These are phyloP conservation scores for Drosophila incognita DNA, from an alignment of 2,888 invertebrate genomes.

Conservation along the genomic window DNA sequence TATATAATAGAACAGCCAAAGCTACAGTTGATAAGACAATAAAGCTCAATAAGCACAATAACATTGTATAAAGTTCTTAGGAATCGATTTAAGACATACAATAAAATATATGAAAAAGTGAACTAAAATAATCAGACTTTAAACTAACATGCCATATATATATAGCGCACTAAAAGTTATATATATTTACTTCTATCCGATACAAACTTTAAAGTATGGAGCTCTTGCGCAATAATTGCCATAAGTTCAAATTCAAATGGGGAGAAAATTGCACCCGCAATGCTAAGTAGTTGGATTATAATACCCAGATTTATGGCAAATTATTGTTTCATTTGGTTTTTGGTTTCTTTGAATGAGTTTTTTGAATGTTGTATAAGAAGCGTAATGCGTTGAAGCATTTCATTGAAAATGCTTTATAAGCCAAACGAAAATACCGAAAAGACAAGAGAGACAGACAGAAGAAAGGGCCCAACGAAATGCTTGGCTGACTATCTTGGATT, in stretches of 20 bases:
- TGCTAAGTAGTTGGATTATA: constrained; percentile 55
- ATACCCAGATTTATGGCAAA: constrained; percentile 57
- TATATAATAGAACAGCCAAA: not conserved
- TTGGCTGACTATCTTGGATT: constrained; percentile 28
- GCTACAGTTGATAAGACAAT: not conserved
- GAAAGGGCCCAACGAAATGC: constrained; percentile 70
- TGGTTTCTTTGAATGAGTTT: constrained; percentile 34
- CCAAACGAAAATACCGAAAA: constrained; percentile 22
- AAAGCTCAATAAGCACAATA: not conserved
- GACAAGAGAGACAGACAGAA: constrained; percentile 23
- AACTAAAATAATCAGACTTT: not conserved
- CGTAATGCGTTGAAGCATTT: constrained; percentile 40
- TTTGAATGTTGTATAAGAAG: constrained; percentile 49
- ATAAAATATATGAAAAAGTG: not conserved
- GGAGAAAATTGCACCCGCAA: constrained; percentile 62
- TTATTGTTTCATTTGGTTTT: constrained; percentile 37
- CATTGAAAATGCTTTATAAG: constrained; percentile 27
- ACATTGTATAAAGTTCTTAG: not conserved
- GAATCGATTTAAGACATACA: not conserved
- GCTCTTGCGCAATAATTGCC: constrained; percentile 35
- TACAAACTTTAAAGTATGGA: not conserved
- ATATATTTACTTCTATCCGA: not conserved
- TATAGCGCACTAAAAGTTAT: not conserved
- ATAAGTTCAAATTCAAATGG: constrained; percentile 38
- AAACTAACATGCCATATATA: too few relatives aligned